Evolutionary conservation across 2,797 vertebrate species (phyloP).

Genomic region (Gallirallus australis): DNA sequence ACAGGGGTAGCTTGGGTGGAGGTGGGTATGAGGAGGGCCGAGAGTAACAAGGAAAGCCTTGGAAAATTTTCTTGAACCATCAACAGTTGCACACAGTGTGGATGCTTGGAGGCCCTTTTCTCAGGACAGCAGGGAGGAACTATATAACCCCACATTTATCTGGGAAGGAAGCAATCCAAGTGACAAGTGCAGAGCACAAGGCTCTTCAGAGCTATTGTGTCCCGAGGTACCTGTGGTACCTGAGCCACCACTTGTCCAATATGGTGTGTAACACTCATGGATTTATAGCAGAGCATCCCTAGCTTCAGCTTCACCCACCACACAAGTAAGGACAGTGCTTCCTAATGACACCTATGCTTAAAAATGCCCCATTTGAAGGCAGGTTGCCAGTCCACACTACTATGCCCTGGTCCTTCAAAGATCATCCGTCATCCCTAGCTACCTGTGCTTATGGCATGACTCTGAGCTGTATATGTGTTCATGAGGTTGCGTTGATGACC

Average conservation of each 20-base stretch:
- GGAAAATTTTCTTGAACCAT: background rate
- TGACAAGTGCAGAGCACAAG: background rate
- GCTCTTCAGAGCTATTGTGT: background rate
- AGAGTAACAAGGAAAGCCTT: background rate
- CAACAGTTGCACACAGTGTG: background rate
- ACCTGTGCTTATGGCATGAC: background rate
- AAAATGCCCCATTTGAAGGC: background rate
- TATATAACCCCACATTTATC: background rate
- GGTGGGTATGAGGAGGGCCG: background rate
- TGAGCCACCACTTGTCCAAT: background rate
- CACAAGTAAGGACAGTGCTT: background rate
- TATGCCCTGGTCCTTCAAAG: background rate
- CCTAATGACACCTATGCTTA: background rate
- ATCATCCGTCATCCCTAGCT: background rate
- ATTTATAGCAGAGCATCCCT: background rate
- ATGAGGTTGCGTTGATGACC: background rate
- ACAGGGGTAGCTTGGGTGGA: background rate
- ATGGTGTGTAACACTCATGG: background rate
- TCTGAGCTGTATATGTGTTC: background rate
- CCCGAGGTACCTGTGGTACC: background rate
- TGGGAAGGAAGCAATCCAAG: background rate
- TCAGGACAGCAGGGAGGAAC: background rate
- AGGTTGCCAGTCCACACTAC: background rate
- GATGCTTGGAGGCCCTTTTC: background rate
- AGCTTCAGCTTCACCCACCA: background rate